Base-by-base conservation (phyloP, 2,797 vertebrate species). In the Amniataba percoides region DNA sequence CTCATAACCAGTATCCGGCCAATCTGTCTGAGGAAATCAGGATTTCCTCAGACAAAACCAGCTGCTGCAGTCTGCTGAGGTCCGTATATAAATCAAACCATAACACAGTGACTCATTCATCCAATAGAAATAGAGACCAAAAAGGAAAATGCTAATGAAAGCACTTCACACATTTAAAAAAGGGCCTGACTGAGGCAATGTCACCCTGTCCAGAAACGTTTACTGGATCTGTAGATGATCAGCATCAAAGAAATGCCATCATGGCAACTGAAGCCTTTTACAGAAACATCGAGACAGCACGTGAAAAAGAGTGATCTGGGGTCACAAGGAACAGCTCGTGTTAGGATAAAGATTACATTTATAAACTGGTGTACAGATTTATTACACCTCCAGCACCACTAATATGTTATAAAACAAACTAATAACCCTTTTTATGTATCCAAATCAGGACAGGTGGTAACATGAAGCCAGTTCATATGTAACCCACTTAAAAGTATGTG, bases 1-100 rank as follows among this genome's bases (percentile, higher is more conserved):
- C 85, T 83, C 69, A 34, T 84, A 70, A 61, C 7, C 5, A 69
- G 16, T 18, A 65, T 67, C 40, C 0, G 3, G 19, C 0, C 0
- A 58, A 77, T 79, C 5, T 21, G 9, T n/a, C n/a, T n/a, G n/a
- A n/a, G n/a, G n/a, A n/a, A 71, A 77, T 63, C n/a, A 59, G 71
- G 57, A 87, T 84, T 84, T 90, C 78, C 79, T 83, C 63, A 49
- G 18, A 80, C 10, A 56, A 13, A 42, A 66, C 39, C 43, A 74
- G 76, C 77, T 81, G 70, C 75, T 77, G 62, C 57, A 53, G 55
- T 66, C 42, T 79, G 75, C 73, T 65, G 81, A 84, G 46, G 15
- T 77, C 36, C 36, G 52, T 19, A 31, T 75, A 25, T 49, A 66
- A 81, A 81, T 67, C 7, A 10, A 69, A 46, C 25, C 56, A 61